These are phyloP conservation scores for Phalacrocorax aristotelis DNA, from an alignment of 2,113 vertebrate genomes.

Conservation along the genomic window DNA sequence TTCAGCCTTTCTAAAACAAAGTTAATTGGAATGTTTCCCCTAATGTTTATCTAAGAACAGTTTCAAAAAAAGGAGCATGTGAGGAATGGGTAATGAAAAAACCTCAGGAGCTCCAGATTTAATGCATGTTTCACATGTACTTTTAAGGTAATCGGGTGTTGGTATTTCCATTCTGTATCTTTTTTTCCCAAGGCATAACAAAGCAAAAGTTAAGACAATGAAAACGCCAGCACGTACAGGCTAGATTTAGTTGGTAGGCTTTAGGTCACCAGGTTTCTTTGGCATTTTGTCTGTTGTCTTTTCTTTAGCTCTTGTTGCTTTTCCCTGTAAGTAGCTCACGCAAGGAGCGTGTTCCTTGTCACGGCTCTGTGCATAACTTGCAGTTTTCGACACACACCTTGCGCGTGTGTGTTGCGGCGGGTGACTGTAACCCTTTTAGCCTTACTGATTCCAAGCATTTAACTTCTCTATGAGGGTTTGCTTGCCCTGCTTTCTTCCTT, in stretches of 20 bases:
- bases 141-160: neutral
- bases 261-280: neutral
- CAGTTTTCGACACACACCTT: neutral
- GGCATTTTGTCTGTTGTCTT: neutral
- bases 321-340: neutral
- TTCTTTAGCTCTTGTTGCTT: neutral
- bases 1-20: neutral
- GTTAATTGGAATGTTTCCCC: neutral
- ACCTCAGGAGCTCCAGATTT: neutral
- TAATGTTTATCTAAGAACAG: neutral
- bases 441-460: neutral
- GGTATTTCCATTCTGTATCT: neutral
- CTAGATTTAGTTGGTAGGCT: neutral
- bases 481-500: neutral
- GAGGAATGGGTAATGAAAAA: neutral
- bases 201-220: neutral
- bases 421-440: neutral
- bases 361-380: neutral
- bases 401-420: neutral
- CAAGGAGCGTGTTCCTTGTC: neutral
- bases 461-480: neutral
- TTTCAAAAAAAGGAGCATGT: neutral
- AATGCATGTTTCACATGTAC: neutral
- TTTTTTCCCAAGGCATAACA: neutral
- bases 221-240: accelerated